Evolutionary conservation across 2,888 invertebrate species (phyloP).

Genomic region (Ormyrus thymus): DNA sequence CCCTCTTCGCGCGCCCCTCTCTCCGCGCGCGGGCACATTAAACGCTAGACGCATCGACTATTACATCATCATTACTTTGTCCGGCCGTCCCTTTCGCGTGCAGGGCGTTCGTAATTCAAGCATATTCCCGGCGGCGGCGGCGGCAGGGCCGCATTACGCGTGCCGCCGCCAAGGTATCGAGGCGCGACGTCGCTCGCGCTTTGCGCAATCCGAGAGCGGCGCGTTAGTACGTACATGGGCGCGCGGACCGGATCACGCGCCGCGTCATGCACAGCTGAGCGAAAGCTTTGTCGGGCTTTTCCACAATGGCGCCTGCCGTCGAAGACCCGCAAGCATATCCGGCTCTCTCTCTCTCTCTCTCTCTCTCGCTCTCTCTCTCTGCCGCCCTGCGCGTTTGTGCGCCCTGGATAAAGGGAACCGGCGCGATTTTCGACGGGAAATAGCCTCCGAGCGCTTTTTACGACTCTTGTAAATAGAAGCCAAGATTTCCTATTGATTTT

Average conservation of each 20-base stretch:
- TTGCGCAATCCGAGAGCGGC: constrained; percentile 42
- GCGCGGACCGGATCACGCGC: neutral
- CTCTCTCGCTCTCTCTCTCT: too few relatives aligned
- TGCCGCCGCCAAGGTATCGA: neutral
- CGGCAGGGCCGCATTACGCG: too few relatives aligned
- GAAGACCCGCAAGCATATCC: too few relatives aligned
- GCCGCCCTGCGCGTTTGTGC: too few relatives aligned
- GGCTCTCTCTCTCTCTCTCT: too few relatives aligned
- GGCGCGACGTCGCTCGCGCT: constrained; percentile 6
- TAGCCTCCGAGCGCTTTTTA: neutral
- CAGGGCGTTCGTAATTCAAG: neutral
- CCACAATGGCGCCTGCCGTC: too few relatives aligned
- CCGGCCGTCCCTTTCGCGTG: neutral
- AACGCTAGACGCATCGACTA: neutral
- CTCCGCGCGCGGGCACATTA: neutral
- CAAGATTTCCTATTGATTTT: neutral
- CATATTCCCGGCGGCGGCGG: neutral
- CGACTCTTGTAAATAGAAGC: too few relatives aligned
- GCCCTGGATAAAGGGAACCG: too few relatives aligned
- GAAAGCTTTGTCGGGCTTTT: constrained; percentile 26
- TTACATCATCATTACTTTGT: neutral
- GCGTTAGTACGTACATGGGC: neutral
- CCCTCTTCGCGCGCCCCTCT: too few relatives aligned
- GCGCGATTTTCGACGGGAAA: constrained; percentile 17
- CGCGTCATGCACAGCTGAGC: constrained; percentile 16